A percentile compares a stretch with the other conserved stretches of the same genome.
Evolutionary conservation across 1,140 invertebrate species (phyloP).

Genomic region (Drosophila leontia): DNA sequence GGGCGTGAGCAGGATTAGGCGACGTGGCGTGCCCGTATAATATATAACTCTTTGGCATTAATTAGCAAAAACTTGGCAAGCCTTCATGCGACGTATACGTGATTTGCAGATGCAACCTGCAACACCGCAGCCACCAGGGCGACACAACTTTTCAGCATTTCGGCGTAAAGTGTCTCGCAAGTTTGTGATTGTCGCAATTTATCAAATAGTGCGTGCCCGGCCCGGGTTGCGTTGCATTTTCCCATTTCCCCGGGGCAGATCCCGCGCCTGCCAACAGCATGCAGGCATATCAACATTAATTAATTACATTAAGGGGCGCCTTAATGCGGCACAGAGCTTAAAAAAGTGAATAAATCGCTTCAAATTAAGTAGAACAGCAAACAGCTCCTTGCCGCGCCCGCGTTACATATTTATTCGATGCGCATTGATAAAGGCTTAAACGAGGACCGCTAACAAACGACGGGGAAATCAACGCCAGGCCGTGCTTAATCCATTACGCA

Average conservation of each 20-base stretch:
- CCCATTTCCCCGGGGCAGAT: conserved; percentile 24
- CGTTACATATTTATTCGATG: conserved; percentile 36
- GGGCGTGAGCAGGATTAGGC: conserved; percentile 63
- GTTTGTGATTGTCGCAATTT: conserved; percentile 68
- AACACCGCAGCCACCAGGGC: background rate
- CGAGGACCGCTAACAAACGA: conserved; percentile 51
- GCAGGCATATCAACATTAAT: conserved; percentile 43
- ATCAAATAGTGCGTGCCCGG: conserved; percentile 63
- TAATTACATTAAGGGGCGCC: conserved; percentile 44
- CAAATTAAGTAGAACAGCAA: conserved; percentile 73
- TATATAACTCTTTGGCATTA: conserved; percentile 69
- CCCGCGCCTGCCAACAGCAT: conserved; percentile 16
- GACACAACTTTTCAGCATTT: conserved; percentile 14
- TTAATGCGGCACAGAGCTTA: conserved; percentile 28
- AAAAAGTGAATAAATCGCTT: conserved; percentile 68
- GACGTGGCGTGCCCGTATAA: conserved; percentile 57
- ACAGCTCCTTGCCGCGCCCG: conserved; percentile 37
- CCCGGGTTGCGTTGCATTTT: conserved; percentile 16
- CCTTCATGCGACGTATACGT: conserved; percentile 55
- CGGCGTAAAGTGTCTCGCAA: conserved; percentile 41
- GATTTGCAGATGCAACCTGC: conserved; percentile 52
- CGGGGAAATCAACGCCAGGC: conserved; percentile 34
- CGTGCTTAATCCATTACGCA: conserved; percentile 74
- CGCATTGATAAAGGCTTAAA: conserved; percentile 77
- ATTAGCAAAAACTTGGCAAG: conserved; percentile 63